A percentile compares a stretch with the other conserved stretches of the same genome.
phyloP scores from a whole-genome alignment of 2,888 invertebrate genomes.

The Lysandra bellargus region DNA sequence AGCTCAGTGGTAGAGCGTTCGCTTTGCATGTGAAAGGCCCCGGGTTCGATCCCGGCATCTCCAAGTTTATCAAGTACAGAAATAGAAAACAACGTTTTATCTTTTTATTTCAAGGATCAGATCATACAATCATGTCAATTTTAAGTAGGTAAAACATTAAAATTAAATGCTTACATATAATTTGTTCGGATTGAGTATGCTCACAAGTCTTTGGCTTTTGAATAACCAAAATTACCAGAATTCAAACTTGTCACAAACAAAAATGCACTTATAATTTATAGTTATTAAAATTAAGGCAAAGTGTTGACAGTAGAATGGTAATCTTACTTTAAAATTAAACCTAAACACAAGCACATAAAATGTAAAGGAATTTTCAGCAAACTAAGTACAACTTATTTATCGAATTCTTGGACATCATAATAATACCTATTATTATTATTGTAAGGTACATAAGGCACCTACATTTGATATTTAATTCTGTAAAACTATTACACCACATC shows the following conservation, averaged over 20 bases:
- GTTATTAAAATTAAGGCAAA: not conserved
- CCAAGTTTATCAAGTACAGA: constrained; percentile 67
- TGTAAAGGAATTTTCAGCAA: not conserved
- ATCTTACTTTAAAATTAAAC: not conserved
- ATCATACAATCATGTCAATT: constrained; percentile 38
- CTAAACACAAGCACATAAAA: not conserved
- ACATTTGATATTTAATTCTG: constrained; percentile 3
- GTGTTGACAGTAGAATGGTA: not conserved
- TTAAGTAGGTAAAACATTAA: constrained; percentile 35
- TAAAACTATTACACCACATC: not conserved
- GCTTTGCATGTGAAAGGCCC: constrained; percentile 99
- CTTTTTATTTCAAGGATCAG: constrained; percentile 41
- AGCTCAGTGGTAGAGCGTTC: constrained; percentile 99
- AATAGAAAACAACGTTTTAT: not conserved
- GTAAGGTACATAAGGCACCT: constrained; percentile 17
- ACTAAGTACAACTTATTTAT: not conserved
- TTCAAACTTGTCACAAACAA: not conserved
- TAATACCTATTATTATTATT: not conserved
- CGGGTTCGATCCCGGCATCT: constrained; percentile 98
- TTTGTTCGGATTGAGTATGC: constrained; percentile 43
- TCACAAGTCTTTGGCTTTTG: not conserved
- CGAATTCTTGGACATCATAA: not conserved
- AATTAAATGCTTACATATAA: constrained; percentile 41
- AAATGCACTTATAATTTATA: not conserved
- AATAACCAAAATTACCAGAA: not conserved